Evolutionary conservation across 2,888 invertebrate genomes (phyloP), one percentile per base, ranked within the genome.

Genomic region (Platycnemis pennipes): DNA sequence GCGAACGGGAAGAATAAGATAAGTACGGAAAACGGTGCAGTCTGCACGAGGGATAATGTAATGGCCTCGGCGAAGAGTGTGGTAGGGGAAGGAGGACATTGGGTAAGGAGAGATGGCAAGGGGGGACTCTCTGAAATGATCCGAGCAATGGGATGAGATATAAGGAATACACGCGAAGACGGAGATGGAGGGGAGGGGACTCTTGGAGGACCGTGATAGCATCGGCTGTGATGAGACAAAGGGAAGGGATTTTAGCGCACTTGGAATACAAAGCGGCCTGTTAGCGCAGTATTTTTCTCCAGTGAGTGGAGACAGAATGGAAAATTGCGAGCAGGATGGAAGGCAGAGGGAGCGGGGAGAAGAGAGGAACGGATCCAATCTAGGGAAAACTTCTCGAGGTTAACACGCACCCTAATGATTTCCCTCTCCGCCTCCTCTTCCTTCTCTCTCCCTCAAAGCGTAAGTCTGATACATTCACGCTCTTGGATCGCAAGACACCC

Each of bases 181-280:
- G 26, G 16, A 16, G 8, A 49, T 49, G 63, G 63, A 13, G 26
- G 26, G 63, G 26, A 63, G 26, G 16, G 63, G 22, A 63, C 7
- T 19, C 19, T 19, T 11, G 26, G 26, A 77, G 37, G 77, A 13
- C 77, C 77, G 7, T 77, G 77, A 77, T 77, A n/a, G 37, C 77
- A 77, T 77, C 77, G 37, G 31, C 11, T 5, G 37, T 37, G 77
- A 77, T 37, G 77, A 77, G 77, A 77, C 77, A 77, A 77, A 77
- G 77, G 31, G 26, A 63, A 77, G 37, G 69, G 77, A 77, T 77
- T 77, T 77, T 77, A 77, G 77, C 37, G 77, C 77, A 77, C 77
- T 8, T 26, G 77, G 77, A 77, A 77, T 77, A 77, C 77, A 77
- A 77, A 77, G 77, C 37, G 77, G 77, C 37, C 37, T 77, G 31